A percentile compares a stretch with the other conserved stretches of the same genome.
These are phyloP conservation scores for Plebejus anna DNA, from an alignment of 2,888 invertebrate species.

Conservation along the genomic window DNA sequence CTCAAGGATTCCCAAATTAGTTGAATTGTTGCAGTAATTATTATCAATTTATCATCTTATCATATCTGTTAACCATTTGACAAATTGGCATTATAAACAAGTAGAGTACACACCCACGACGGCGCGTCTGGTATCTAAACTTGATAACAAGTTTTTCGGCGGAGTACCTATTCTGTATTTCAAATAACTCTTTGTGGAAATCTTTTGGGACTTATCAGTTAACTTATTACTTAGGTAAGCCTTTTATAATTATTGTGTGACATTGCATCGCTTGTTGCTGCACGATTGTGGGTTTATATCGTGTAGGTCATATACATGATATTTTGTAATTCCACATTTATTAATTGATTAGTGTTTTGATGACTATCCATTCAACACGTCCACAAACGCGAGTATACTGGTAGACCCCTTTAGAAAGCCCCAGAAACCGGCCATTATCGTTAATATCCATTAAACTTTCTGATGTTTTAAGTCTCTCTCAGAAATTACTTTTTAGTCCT, in stretches of 20 bases:
- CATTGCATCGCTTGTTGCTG: neutral
- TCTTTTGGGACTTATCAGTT: neutral
- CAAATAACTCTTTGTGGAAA: neutral
- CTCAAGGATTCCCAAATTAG: neutral
- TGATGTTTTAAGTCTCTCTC: no score
- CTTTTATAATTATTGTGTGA: neutral
- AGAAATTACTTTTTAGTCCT: no score
- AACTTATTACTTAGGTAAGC: neutral
- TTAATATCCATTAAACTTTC: no score
- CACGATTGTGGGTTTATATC: no score
- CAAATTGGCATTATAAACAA: constrained; percentile 16
- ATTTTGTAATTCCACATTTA: no score
- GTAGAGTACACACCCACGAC: constrained; percentile 11
- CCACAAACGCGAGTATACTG: no score
- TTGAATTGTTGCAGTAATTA: neutral
- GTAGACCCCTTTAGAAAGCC: no score
- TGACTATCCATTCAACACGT: no score
- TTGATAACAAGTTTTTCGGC: neutral
- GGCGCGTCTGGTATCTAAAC: neutral
- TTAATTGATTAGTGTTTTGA: no score
- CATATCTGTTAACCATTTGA: constrained; percentile 1
- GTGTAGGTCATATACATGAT: no score
- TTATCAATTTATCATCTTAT: neutral
- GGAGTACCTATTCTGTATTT: neutral
- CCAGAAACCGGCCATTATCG: no score